Evolutionary conservation across 2,797 vertebrate genomes (phyloP), one percentile per base, ranked within the genome.

Genomic region (Atherinosoma microstoma): DNA sequence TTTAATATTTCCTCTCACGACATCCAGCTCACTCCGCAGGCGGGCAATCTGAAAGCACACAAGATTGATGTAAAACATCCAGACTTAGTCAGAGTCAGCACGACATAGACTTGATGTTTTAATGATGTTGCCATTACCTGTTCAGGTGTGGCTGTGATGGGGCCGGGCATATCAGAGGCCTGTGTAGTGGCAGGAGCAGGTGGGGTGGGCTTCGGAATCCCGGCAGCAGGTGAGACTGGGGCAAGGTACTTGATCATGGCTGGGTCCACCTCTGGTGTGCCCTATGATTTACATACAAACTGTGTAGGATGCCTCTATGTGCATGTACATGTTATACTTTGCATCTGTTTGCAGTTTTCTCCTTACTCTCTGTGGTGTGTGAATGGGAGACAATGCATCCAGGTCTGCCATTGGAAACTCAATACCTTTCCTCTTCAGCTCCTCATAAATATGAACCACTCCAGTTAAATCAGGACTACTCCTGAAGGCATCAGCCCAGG

Each of bases 361-460:
- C 47, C 95, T 94, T 93, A 99, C 98, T 94, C 98, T 96, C 93
- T 98, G 97, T 1, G 98, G 98, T 2, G 98, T 99, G 93, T 99
- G 98, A 85, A 99, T 99, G 32, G 98, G 98, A 75, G 98, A 99
- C 79, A 99, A 82, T 0, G 97, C 96, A 2, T 99, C 98, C 58
- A 98, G 93, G 82, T 99, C 97, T 1, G 97, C 97, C 97, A 97
- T 97, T 30, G 98, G 98, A 83, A 99, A 99, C 91, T 99, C 98
- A 0, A 98, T 82, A 56, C 98, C 98, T 92, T 98, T 99, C 89
- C 98, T 97, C 93, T 99, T 99, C 84, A 99, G 95, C 24, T 99
- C 98, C 90, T 99, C 98, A 18, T 99, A 99, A 88, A 97, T 97
- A 71, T 99, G 97, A 64, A 99, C 98, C 0, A 99, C 98, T 3